Percentiles rank a stretch among this genome's conserved stretches.
These are phyloP conservation scores for Aphis craccivora DNA, from an alignment of 1,140 invertebrate genomes.

Conservation along the genomic window DNA sequence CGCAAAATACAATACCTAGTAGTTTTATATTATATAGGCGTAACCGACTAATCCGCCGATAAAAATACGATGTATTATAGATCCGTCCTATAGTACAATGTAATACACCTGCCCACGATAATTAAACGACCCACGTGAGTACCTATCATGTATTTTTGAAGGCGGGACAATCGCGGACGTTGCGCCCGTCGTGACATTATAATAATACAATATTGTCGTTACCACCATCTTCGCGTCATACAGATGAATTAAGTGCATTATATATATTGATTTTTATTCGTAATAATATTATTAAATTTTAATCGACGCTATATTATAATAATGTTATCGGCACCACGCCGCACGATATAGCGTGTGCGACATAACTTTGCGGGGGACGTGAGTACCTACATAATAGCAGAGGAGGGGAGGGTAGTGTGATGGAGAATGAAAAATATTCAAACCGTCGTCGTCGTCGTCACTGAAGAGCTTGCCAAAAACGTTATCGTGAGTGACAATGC, in stretches of 20 bases:
- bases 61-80: neutral
- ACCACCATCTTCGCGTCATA: neutral
- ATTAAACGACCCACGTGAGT: neutral
- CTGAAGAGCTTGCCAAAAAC: neutral
- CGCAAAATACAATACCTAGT: neutral
- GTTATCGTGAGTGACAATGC: conserved; percentile 1
- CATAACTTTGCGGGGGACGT: neutral
- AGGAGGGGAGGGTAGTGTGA: neutral
- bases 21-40: neutral
- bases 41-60: conserved; percentile 2
- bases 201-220: neutral
- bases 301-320: neutral
- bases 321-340: neutral
- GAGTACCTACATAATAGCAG: neutral
- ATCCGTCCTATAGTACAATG: neutral
- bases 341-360: neutral
- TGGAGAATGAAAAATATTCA: neutral
- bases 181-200: neutral
- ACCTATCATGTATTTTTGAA: neutral
- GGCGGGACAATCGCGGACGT: neutral
- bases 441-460: neutral
- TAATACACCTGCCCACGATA: neutral
- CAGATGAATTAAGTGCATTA: neutral
- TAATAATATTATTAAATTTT: neutral
- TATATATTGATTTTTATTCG: neutral